Evolutionary conservation across 2,888 invertebrate genomes (phyloP).

Genomic region (Strigamia maritima): DNA sequence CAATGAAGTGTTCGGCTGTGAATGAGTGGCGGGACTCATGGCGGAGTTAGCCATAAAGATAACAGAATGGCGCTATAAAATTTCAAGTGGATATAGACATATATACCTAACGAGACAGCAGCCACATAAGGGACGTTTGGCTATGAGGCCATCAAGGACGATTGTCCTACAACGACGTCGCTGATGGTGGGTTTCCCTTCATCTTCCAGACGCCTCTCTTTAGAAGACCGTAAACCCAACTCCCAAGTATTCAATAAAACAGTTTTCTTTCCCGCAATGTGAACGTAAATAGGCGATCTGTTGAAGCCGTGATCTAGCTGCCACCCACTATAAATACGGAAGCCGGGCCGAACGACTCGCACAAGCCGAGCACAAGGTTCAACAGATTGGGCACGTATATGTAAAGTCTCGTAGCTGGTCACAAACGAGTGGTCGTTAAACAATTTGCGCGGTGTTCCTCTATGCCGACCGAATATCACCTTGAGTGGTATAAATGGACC

Average conservation of each 20-base stretch:
- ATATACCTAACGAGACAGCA: conserved; percentile 38
- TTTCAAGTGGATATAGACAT: conserved; percentile 39
- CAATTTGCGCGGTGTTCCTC: conserved; percentile 34
- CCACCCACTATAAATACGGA: conserved; percentile 31
- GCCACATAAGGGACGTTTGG: conserved; percentile 34
- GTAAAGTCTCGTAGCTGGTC: conserved; percentile 31
- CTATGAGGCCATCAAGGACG: conserved; percentile 32
- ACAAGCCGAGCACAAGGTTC: conserved; percentile 29
- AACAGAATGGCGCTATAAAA: conserved; percentile 39
- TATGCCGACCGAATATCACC: conserved; percentile 33
- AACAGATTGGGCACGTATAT: conserved; percentile 29
- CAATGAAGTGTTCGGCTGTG: conserved; percentile 38
- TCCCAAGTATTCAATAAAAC: conserved; percentile 34
- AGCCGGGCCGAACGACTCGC: conserved; percentile 25
- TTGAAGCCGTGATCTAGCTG: conserved; percentile 34
- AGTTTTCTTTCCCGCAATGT: conserved; percentile 27
- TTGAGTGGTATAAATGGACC: conserved; percentile 34
- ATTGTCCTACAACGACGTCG: conserved; percentile 32
- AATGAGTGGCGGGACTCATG: conserved; percentile 38
- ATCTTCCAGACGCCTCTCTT: conserved; percentile 32
- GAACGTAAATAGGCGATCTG: conserved; percentile 34
- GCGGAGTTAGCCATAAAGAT: conserved; percentile 38
- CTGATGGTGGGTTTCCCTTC: conserved; percentile 34
- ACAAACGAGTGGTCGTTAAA: conserved; percentile 34
- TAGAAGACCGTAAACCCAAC: conserved; percentile 34